phyloP scores from a whole-genome alignment of 2,888 invertebrate genomes.

The Cryptocephalus moraei region DNA sequence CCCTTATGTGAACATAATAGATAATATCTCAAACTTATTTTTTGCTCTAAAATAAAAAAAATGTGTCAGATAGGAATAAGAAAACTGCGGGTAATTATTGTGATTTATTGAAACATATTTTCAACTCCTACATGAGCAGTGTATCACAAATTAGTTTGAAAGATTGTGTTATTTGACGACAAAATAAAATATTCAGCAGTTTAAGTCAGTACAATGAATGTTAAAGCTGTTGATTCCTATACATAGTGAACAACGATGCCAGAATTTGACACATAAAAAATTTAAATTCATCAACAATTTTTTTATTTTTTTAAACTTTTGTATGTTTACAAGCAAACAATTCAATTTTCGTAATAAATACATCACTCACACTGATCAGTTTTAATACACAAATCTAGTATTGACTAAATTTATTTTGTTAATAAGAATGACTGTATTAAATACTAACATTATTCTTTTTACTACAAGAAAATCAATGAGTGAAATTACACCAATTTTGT shows the following conservation, averaged over 20 bases:
- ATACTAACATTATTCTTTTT: too few species aligned
- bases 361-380: too few species aligned
- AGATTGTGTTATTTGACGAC: constrained; percentile 19
- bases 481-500: too few species aligned
- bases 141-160: constrained; percentile 31
- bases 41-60: too few species aligned
- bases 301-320: constrained; percentile 14
- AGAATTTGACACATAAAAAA: constrained; percentile 18
- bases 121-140: constrained; percentile 31
- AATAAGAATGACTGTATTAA: too few species aligned
- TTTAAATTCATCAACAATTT: constrained; percentile 13
- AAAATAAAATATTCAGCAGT: constrained; percentile 18
- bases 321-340: constrained; percentile 7
- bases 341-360: too few species aligned
- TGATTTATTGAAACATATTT: constrained; percentile 27
- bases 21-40: too few species aligned
- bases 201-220: constrained; percentile 17
- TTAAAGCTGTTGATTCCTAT: constrained; percentile 20
- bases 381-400: too few species aligned
- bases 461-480: too few species aligned
- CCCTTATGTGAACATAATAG: too few species aligned
- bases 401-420: too few species aligned
- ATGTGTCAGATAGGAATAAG: background rate
- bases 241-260: constrained; percentile 18
- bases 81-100: constrained; percentile 17